Evolutionary conservation across 2,797 vertebrate species (phyloP).

Genomic region (Pseudocheirus occidentalis): DNA sequence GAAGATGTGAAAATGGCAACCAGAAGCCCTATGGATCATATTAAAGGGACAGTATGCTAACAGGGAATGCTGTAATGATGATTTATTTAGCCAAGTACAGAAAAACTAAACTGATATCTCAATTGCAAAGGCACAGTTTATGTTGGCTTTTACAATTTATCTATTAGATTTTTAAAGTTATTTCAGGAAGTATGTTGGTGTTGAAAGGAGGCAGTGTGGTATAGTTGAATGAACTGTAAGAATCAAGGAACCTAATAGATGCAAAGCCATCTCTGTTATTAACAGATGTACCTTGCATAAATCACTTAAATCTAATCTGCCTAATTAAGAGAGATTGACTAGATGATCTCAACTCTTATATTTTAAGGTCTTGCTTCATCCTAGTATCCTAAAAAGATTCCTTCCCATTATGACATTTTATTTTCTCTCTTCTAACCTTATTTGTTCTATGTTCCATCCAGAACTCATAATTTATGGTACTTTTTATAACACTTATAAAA

Average conservation of each 20-base stretch:
- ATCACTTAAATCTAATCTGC: neutral
- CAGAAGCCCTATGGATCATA: constrained; percentile 57
- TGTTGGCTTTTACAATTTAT: neutral
- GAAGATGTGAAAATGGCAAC: constrained; percentile 68
- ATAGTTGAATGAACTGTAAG: neutral
- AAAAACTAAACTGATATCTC: neutral
- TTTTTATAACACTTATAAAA: neutral
- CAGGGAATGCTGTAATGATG: constrained; percentile 26
- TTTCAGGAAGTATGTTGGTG: neutral
- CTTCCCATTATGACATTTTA: neutral
- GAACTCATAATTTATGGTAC: neutral
- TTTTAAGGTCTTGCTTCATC: neutral
- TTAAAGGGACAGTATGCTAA: neutral
- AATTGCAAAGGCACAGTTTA: neutral
- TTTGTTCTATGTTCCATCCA: neutral
- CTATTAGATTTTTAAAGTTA: neutral
- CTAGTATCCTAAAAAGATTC: neutral
- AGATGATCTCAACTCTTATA: neutral
- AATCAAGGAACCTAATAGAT: neutral
- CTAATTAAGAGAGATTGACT: neutral
- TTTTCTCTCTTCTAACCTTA: neutral
- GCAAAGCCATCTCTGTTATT: neutral
- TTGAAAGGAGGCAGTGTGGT: neutral
- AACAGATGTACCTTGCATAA: neutral
- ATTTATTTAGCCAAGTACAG: constrained; percentile 7